A percentile compares a stretch with the other conserved stretches of the same genome.
Evolutionary conservation across 2,113 vertebrate genomes (phyloP).

Genomic region (Euleptes europaea): DNA sequence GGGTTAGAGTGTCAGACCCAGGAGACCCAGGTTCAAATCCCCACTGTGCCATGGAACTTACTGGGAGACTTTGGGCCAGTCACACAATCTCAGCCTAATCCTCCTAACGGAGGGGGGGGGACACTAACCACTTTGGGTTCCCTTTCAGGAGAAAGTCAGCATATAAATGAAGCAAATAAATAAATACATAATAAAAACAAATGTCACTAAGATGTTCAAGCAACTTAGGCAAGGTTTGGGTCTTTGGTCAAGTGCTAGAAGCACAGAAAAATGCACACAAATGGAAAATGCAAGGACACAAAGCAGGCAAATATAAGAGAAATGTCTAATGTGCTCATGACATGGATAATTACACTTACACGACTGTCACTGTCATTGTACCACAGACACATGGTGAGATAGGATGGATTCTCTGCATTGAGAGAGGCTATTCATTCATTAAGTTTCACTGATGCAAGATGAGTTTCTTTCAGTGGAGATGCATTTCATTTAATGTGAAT

Average conservation of each 20-base stretch:
- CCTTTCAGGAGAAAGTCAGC: no score
- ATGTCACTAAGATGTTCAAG: neutral
- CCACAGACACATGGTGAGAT: neutral
- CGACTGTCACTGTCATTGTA: neutral
- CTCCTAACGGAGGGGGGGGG: no score
- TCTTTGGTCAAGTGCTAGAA: neutral
- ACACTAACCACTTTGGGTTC: no score
- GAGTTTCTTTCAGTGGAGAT: neutral
- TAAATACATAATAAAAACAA: neutral
- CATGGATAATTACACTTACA: neutral
- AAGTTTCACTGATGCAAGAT: neutral
- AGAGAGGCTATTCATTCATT: neutral
- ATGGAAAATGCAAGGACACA: neutral
- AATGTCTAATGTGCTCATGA: neutral
- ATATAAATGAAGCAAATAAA: no score
- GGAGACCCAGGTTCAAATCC: no score
- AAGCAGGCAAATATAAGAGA: neutral
- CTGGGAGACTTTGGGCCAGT: no score
- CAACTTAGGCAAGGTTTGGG: slow-evolving; percentile 14
- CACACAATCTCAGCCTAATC: no score
- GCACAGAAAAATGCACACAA: fast-evolving
- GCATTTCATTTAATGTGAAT: neutral
- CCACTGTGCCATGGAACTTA: no score
- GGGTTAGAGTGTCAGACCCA: no score
- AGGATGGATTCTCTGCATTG: neutral